These are phyloP conservation scores for Brachionus calyciflorus DNA, from an alignment of 1,140 invertebrate species.

Conservation along the genomic window DNA sequence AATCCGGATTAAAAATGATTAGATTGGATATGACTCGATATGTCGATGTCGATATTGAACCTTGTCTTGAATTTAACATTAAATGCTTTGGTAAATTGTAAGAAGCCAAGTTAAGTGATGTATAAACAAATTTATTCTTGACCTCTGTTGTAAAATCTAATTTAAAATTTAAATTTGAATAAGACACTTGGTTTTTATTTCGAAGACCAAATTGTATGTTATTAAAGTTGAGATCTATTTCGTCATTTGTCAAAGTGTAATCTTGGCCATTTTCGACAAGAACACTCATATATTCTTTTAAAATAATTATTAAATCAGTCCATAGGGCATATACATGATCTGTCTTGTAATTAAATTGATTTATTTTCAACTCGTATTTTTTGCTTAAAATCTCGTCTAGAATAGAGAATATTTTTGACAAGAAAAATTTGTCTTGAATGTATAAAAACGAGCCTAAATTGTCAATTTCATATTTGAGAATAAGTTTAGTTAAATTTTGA, in stretches of 20 bases:
- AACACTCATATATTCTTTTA: neutral
- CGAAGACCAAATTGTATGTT: neutral
- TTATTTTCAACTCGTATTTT: slow-evolving; percentile 32
- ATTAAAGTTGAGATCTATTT: neutral
- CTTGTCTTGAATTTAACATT: neutral
- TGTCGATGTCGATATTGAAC: neutral
- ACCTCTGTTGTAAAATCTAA: neutral
- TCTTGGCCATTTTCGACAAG: neutral
- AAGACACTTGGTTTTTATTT: neutral
- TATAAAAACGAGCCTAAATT: neutral
- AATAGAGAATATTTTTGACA: slow-evolving; percentile 12
- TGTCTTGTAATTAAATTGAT: slow-evolving; percentile 19
- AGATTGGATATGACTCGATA: slow-evolving; percentile 1
- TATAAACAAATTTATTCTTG: neutral
- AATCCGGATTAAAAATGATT: neutral
- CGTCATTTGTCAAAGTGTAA: neutral
- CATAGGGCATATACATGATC: neutral
- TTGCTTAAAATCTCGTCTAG: neutral
- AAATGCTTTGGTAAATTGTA: slow-evolving; percentile 13
- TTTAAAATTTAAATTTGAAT: neutral
- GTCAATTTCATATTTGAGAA: slow-evolving; percentile 10
- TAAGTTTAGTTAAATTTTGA: neutral
- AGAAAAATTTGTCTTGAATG: slow-evolving; percentile 41
- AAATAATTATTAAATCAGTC: neutral
- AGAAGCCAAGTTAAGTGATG: neutral